Evolutionary conservation across 2,888 invertebrate genomes (phyloP).

Genomic region (Camptogramma bilineatum): DNA sequence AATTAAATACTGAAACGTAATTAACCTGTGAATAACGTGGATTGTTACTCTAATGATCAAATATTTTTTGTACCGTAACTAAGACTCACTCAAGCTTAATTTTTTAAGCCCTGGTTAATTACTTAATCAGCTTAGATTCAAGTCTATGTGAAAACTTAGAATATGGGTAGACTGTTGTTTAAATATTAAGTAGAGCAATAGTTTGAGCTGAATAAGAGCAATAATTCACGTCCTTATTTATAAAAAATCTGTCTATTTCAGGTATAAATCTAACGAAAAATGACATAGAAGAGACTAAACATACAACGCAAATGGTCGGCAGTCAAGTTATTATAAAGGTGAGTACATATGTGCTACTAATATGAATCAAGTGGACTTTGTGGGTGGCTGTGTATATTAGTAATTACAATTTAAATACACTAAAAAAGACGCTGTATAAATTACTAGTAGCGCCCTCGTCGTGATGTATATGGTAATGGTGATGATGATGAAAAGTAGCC

Average conservation of each 20-base stretch:
- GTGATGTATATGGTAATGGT: no score
- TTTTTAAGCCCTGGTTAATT: background rate
- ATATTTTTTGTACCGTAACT: background rate
- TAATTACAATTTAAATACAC: no score
- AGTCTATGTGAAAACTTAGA: no score
- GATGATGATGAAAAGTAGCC: no score
- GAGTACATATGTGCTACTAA: conserved; percentile 39
- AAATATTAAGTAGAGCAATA: no score
- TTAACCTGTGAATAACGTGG: background rate
- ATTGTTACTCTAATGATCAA: background rate
- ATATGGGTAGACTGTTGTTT: no score
- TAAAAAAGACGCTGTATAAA: no score
- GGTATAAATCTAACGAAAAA: conserved; percentile 82
- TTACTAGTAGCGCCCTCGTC: no score
- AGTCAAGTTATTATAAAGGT: conserved; percentile 80
- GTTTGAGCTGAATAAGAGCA: no score
- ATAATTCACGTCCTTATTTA: no score
- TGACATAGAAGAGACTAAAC: conserved; percentile 73
- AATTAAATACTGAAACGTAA: background rate
- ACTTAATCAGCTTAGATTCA: background rate
- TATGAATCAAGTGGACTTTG: no score
- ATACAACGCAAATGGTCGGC: conserved; percentile 56
- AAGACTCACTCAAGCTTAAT: background rate
- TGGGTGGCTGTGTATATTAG: no score
- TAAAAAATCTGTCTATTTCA: conserved; percentile 55